Evolutionary conservation across 1,140 invertebrate species (phyloP), one percentile per base, ranked within the genome.

Genomic region (Pseudomyrmex sp.): DNA sequence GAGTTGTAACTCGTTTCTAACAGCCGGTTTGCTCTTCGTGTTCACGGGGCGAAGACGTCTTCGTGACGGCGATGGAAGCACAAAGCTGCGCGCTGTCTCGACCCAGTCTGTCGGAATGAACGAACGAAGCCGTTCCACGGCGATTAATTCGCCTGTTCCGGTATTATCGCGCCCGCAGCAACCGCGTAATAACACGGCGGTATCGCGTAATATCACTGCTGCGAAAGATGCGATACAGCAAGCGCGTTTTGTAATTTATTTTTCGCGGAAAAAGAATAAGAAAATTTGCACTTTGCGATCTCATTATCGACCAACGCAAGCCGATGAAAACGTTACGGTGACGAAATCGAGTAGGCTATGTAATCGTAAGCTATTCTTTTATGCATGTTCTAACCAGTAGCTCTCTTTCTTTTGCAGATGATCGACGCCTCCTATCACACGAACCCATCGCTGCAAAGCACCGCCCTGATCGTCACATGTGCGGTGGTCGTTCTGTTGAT

Each of bases 371-470:
- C 1, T 46, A 44, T 15, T 61, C 9, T 7, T 44, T 54, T 56
- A 35, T 7, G 3, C 3, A 35, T 61, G 9, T 2, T 59, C 12
- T 82, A 75, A 86, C 0, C 56, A 18, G 56, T 20, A 1, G 2
- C 12, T 89, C 88, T 90, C 84, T 92, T 93, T 91, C 93, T 92
- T 91, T 97, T 96, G 8, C 96, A 97, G 97, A 96, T 97, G 94
- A 96, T 97, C 92, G 96, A 97, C 94, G 96, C 96, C 69, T 97
- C 96, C 94, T 96, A 97, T 92, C 96, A 96, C 91, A 97, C 96
- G 92, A 96, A 96, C 90, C 96, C 96, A 85, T 96, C 96, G 84
- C 93, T 97, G 82, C 96, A 97, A 94, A 97, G 96, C 82, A 97
- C 96, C 83, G 96, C 97, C 84, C 96, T 97, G 93, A 97, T 97